These are phyloP conservation scores for Neoscelio sp. DNA, from an alignment of 2,888 invertebrate species.

Conservation along the genomic window DNA sequence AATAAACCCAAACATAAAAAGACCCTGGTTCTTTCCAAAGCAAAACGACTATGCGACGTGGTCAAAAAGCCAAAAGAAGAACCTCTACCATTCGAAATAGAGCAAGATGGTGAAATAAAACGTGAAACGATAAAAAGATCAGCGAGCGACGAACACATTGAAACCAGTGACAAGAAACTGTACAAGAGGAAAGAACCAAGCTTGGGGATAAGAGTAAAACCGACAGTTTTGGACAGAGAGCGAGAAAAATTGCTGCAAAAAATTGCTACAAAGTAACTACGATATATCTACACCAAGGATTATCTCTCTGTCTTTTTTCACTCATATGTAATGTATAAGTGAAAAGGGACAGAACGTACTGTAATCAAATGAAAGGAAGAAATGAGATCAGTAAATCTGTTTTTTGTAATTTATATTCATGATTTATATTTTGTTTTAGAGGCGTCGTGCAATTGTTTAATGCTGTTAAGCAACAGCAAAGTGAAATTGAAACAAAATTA, in stretches of 20 bases:
- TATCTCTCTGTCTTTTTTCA: not conserved
- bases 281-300: too few species aligned
- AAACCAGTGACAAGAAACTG: slow-evolving; percentile 64
- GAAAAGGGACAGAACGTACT: too few species aligned
- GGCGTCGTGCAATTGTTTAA: slow-evolving; percentile 97
- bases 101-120: slow-evolving; percentile 83
- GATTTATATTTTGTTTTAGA: slow-evolving; percentile 83
- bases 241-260: slow-evolving; percentile 90
- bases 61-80: slow-evolving; percentile 83
- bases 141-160: slow-evolving; percentile 1
- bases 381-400: slow-evolving; percentile 10
- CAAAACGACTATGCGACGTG: slow-evolving; percentile 88
- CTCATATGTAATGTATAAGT: not conserved
- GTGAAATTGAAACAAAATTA: slow-evolving; percentile 88
- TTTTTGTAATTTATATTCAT: slow-evolving; percentile 17
- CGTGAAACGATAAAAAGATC: slow-evolving; percentile 81
- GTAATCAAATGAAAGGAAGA: too few species aligned
- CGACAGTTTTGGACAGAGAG: slow-evolving; percentile 89
- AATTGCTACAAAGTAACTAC: slow-evolving; percentile 89
- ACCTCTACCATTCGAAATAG: slow-evolving; percentile 87
- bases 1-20: slow-evolving; percentile 91
- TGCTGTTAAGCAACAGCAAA: slow-evolving; percentile 94
- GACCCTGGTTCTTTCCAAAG: slow-evolving; percentile 90
- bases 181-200: slow-evolving; percentile 77
- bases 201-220: slow-evolving; percentile 89